Base-by-base conservation (phyloP, 2,888 invertebrate genomes). In the Thelaira solivaga region DNA sequence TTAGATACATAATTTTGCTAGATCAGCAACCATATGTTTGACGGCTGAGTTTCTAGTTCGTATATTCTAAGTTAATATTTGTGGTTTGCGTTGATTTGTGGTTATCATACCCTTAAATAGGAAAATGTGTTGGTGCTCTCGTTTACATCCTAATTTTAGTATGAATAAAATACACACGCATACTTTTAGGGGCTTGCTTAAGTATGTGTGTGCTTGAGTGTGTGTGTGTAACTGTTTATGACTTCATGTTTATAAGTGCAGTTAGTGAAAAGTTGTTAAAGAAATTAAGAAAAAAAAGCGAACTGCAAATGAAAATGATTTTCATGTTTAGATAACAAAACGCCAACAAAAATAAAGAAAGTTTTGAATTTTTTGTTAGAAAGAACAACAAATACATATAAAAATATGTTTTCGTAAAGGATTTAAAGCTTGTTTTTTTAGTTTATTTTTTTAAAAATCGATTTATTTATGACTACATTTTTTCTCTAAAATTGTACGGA, bases 61-160 rank as follows among this genome's bases (percentile, higher is more conserved):
- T n/a, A 34, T 20, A n/a, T 6, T 47, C 34, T 43, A 10, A 59
- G 26, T 67, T 53, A 39, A 67, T 61, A 45, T 13, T 39, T 4
- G 3, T 39, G 16, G 67, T 61, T 45, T 53, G 36, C 74, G 74
- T 61, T 74, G 74, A 74, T 74, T 74, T 74, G 74, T 67, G 74
- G 74, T 67, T 74, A 61, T 74, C 67, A 45, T 67, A 36, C 61
- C 61, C 74, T 74, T 74, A 53, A 67, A 51, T 22, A 45, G 62
- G 11, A 62, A 62, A 45, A n/a, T n/a, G 11, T 62, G 62, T 13
- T 62, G 47, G 45, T 45, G 22, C 24, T 62, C 34, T 47, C 62
- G 62, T 47, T 62, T 62, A 47, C 34, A 11, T 62, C 4, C 24
- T 16, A 57, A 13, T 13, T 39, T 16, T 22, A 10, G 13, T 3